Base-by-base conservation (phyloP, 2,888 invertebrate genomes). In the Lucinisca nassula region DNA sequence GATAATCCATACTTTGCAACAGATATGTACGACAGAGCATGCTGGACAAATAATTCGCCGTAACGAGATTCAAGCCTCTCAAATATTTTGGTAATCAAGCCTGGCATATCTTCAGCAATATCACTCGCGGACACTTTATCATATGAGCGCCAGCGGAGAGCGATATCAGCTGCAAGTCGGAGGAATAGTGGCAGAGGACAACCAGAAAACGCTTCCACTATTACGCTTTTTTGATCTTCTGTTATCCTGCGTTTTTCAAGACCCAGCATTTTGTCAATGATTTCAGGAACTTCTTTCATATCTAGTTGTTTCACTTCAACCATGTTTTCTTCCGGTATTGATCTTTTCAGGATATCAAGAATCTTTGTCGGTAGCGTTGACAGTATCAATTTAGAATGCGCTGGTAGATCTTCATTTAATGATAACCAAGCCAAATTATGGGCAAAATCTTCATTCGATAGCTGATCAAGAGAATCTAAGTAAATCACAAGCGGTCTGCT, bases 101-200 rank as follows among this genome's bases (percentile, higher is more conserved):
- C 93, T 55, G 93, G 89, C 55, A 95, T 91, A 40, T 93, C 93
- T 37, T 85, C 76, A 51, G 90, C 91, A 14, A 94, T 89, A 24
- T 85, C 89, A 3, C 74, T 77, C 6, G 72, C 24, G 24, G 79
- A 67, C 0, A 92, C 82, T 12, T 87, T 85, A 72, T 92, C 93
- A 81, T 92, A 95, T 0, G 94, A 95, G 3, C 77, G 84, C 95
- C 95, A 95, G 21, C 80, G 70, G 1, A 87, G 32, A 0, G 92
- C 94, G 37, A 94, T 89, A 70, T 95, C 93, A 72, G 91, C 93
- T 24, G 92, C 90, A 24, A 95, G 86, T 24, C 92, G 91, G n/a
- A 94, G 90, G 80, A 92, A 95, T 21, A 95, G 85, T 14, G 95
- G 94, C n/a, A 94, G 83, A 2, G 92, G 92, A 82, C 94, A 94